phyloP scores from a whole-genome alignment of 2,113 vertebrate species.

The Tautogolabrus adspersus region DNA sequence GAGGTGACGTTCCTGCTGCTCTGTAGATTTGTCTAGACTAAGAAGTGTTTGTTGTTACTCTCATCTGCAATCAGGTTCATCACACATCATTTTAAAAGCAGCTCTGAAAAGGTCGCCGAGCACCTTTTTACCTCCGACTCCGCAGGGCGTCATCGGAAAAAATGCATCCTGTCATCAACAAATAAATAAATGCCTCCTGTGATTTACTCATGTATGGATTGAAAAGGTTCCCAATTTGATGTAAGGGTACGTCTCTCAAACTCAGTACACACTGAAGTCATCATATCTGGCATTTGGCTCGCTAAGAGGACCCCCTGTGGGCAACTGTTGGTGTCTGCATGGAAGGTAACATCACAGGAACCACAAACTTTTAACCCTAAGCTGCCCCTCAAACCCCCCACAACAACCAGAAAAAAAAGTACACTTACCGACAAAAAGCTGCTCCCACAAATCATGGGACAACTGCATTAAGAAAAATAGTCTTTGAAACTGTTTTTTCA shows the following conservation, averaged over 20 bases:
- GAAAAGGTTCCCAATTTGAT: constrained; percentile 30
- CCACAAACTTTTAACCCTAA: too few species aligned
- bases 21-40: constrained; percentile 38
- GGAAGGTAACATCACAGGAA: too few species aligned
- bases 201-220: constrained; percentile 17
- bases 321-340: background rate
- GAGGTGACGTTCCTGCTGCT: constrained; percentile 37
- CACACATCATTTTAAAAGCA: constrained; percentile 32
- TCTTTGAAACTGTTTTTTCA: too few species aligned
- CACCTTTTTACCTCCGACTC: constrained; percentile 34
- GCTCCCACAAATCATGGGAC: too few species aligned
- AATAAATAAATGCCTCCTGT: constrained; percentile 32
- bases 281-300: background rate
- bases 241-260: background rate
- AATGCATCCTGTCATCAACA: constrained; percentile 1
- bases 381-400: too few species aligned
- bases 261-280: background rate
- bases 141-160: constrained; percentile 6
- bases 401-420: too few species aligned
- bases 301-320: background rate
- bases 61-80: constrained; percentile 56
- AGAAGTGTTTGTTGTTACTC: constrained; percentile 53
- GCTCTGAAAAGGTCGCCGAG: constrained; percentile 61
- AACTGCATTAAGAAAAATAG: too few species aligned
- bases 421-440: too few species aligned